These are phyloP conservation scores for Parascotia fuliginaria DNA, from an alignment of 2,888 invertebrate genomes.

Conservation along the genomic window DNA sequence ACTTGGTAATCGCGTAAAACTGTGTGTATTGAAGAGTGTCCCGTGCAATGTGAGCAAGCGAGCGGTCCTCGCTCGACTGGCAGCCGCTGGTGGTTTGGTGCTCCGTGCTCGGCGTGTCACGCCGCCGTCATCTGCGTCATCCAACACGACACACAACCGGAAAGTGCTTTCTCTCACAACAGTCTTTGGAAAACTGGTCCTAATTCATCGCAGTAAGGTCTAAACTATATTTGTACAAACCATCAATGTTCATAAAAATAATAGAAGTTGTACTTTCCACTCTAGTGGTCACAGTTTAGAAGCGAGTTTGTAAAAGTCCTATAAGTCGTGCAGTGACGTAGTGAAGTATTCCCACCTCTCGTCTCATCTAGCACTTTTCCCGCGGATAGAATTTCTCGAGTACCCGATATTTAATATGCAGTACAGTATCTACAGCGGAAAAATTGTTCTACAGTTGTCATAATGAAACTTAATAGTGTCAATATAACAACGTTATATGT, in stretches of 20 bases:
- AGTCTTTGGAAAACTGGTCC: conserved; percentile 54
- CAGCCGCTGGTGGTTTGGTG: conserved; percentile 51
- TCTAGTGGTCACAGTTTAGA: conserved; percentile 51
- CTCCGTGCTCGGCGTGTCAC: conserved; percentile 53
- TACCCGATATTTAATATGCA: conserved; percentile 66
- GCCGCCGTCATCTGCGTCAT: conserved; percentile 80
- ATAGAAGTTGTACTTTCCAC: conserved; percentile 56
- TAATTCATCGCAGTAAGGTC: conserved; percentile 61
- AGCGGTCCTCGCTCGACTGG: conserved; percentile 70
- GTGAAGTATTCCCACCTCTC: conserved; percentile 62
- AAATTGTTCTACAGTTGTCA: too few relatives aligned
- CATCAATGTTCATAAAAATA: conserved; percentile 19
- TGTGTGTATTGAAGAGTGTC: conserved; percentile 37
- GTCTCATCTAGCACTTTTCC: conserved; percentile 75
- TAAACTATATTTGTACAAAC: conserved; percentile 28
- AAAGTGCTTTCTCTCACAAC: conserved; percentile 82
- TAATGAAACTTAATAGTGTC: conserved; percentile 60
- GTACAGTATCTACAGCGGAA: conserved; percentile 37
- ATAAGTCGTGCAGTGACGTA: conserved; percentile 62
- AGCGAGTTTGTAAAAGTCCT: conserved; percentile 48
- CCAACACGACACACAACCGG: conserved; percentile 72
- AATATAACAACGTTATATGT: conserved; percentile 24
- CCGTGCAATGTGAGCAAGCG: conserved; percentile 57
- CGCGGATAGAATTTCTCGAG: conserved; percentile 70
- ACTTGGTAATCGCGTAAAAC: conserved; percentile 49